Percentiles rank a stretch among this genome's conserved stretches.
Evolutionary conservation across 2,888 invertebrate species (phyloP).

Genomic region (Lymantria dispar): DNA sequence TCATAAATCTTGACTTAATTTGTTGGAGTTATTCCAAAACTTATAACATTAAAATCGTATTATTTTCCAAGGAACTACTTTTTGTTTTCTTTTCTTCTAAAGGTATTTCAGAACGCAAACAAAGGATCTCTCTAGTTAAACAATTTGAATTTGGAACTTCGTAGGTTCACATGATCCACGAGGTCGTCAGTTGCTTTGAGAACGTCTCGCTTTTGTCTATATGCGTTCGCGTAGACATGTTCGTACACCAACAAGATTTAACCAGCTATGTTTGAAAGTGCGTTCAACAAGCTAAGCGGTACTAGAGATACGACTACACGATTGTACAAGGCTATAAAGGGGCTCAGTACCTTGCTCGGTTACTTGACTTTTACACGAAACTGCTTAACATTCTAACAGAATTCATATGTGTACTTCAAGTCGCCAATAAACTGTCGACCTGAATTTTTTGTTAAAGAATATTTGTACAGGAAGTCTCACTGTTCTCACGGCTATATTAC

Average conservation of each 20-base stretch:
- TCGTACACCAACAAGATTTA: conserved; percentile 51
- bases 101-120: conserved; percentile 54
- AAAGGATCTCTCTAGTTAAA: conserved; percentile 59
- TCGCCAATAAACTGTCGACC: conserved; percentile 73
- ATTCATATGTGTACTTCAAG: conserved; percentile 55
- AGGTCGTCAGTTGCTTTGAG: conserved; percentile 62
- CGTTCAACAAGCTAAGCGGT: conserved; percentile 11
- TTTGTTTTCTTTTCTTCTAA: conserved; percentile 28
- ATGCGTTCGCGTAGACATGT: conserved; percentile 50
- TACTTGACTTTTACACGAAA: conserved; percentile 64
- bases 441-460: conserved; percentile 65
- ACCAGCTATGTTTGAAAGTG: conserved; percentile 40
- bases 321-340: conserved; percentile 38
- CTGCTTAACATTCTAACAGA: conserved; percentile 77
- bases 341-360: conserved; percentile 47
- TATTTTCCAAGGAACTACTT: conserved; percentile 8
- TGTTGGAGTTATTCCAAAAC: conserved; percentile 47
- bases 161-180: conserved; percentile 59
- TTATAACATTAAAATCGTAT: conserved; percentile 24
- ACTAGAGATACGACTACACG: conserved; percentile 10
- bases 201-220: conserved; percentile 68
- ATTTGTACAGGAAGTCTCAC: conserved; percentile 60
- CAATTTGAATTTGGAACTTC: conserved; percentile 61
- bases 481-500: conserved; percentile 57
- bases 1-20: conserved; percentile 40